phyloP scores from a whole-genome alignment of 2,888 invertebrate genomes.

The Lordiphosa fenestrarum region DNA sequence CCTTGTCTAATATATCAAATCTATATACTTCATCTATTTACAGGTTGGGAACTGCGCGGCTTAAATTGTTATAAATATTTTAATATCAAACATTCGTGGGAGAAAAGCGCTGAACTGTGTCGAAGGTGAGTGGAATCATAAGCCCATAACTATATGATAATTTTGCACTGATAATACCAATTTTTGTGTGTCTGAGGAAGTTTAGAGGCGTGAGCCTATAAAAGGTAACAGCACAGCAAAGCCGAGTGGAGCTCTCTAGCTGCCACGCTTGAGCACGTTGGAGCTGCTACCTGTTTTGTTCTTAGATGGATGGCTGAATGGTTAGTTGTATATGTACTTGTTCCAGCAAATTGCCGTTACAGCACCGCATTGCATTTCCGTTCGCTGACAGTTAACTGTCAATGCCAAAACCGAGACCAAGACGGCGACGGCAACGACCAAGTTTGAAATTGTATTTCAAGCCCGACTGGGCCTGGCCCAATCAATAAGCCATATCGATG shows the following conservation, averaged over 20 bases:
- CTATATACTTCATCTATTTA: slow-evolving; percentile 79
- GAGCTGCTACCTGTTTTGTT: slow-evolving; percentile 49
- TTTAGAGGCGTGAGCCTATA: slow-evolving; percentile 28
- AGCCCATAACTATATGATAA: slow-evolving; percentile 62
- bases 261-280: slow-evolving; percentile 51
- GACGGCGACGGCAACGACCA: slow-evolving; percentile 44
- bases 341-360: slow-evolving; percentile 57
- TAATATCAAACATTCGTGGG: slow-evolving; percentile 97
- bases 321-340: slow-evolving; percentile 24
- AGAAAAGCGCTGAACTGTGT: slow-evolving; percentile 96
- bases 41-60: slow-evolving; percentile 96
- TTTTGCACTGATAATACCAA: slow-evolving; percentile 28
- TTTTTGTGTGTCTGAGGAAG: slow-evolving; percentile 43
- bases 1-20: slow-evolving; percentile 40
- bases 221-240: slow-evolving; percentile 31
- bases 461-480: slow-evolving; percentile 41
- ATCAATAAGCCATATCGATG: slow-evolving; percentile 57
- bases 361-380: slow-evolving; percentile 71
- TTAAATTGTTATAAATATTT: slow-evolving; percentile 97
- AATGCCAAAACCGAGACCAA: slow-evolving; percentile 63
- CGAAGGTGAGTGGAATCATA: slow-evolving; percentile 86
- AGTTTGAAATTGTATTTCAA: slow-evolving; percentile 58
- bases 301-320: slow-evolving; percentile 33
- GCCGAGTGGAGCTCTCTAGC: background rate
- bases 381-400: slow-evolving; percentile 67